phyloP scores from a whole-genome alignment of 2,797 vertebrate species.

The Gorsachius magnificus region DNA sequence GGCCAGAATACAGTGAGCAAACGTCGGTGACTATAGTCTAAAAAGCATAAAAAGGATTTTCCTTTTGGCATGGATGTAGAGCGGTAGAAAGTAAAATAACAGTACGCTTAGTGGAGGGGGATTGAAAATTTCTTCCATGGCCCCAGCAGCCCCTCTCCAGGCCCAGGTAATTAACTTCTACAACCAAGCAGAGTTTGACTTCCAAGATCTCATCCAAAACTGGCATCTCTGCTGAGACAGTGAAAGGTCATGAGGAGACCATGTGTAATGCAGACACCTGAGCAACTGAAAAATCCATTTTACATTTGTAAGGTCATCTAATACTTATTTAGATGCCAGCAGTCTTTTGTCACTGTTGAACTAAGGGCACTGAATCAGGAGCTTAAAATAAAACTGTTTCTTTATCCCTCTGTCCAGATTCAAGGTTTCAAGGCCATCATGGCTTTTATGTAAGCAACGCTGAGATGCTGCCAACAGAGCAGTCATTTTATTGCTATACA shows the following conservation, averaged over 20 bases:
- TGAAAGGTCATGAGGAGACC: background rate
- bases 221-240: background rate
- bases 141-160: background rate
- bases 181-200: background rate
- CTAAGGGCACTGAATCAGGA: background rate
- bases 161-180: background rate
- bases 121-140: background rate
- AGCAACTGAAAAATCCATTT: background rate
- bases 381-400: background rate
- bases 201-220: background rate
- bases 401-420: background rate
- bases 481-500: background rate
- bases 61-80: background rate
- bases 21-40: background rate
- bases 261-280: background rate
- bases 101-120: background rate
- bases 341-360: background rate
- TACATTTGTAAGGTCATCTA: background rate
- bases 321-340: background rate
- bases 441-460: background rate
- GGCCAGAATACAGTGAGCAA: conserved; percentile 3
- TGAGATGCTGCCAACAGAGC: background rate
- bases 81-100: background rate
- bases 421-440: background rate
- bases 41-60: background rate